Conservation (phyloP, 2,797 vertebrate species). For the Trichosurus vulpecula region DNA sequence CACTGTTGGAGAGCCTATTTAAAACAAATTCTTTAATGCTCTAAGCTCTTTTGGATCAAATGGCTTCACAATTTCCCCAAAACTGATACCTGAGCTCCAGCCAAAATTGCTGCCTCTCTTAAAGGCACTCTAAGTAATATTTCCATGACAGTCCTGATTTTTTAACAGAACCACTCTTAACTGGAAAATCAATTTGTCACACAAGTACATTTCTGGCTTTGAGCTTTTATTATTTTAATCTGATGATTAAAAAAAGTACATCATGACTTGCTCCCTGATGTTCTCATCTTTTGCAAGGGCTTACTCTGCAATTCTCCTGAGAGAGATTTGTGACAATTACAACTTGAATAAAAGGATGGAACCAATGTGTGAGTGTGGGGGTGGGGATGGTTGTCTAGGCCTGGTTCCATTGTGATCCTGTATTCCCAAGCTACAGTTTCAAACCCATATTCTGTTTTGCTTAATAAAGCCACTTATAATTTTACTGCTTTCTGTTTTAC, state of each 20-base stretch:
- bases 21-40: slow-evolving; percentile 3
- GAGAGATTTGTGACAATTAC: slow-evolving; percentile 13
- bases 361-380: neutral
- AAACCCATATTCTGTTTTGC: neutral
- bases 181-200: slow-evolving; percentile 22
- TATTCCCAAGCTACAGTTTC: neutral
- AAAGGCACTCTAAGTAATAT: slow-evolving; percentile 34
- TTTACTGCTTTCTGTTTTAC: neutral
- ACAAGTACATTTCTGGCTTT: slow-evolving; percentile 28
- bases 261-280: slow-evolving; percentile 6
- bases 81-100: neutral
- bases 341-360: slow-evolving; percentile 36
- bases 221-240: slow-evolving; percentile 52
- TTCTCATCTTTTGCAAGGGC: neutral
- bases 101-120: slow-evolving; percentile 17
- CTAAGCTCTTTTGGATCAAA: slow-evolving; percentile 43
- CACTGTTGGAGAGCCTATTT: neutral
- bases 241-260: neutral
- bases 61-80: neutral
- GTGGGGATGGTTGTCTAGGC: neutral
- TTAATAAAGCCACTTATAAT: neutral
- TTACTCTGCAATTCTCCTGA: slow-evolving; percentile 36
- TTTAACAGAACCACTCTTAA: slow-evolving; percentile 35
- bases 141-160: slow-evolving; percentile 57
- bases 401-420: slow-evolving; percentile 38